These are phyloP conservation scores for Athetis lepigone DNA, from an alignment of 2,888 invertebrate species.

Conservation along the genomic window DNA sequence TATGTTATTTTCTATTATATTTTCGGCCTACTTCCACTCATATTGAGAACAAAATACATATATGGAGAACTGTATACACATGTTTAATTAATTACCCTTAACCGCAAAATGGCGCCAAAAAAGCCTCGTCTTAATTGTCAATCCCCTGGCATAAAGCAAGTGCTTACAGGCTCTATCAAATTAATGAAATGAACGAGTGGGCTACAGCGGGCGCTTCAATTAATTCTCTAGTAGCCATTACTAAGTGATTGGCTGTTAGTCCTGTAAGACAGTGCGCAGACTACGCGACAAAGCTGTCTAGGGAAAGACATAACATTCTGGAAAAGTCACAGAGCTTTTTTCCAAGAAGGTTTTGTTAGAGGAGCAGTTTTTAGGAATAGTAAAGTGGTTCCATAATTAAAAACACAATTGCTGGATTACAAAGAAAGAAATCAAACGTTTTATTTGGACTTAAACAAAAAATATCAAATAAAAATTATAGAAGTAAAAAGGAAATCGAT, in stretches of 20 bases:
- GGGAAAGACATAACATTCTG: not conserved
- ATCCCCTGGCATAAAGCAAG: slow-evolving; percentile 18
- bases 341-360: not conserved
- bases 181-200: slow-evolving; percentile 46
- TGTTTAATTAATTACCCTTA: not conserved
- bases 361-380: not conserved
- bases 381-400: too few species aligned
- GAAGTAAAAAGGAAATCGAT: too few species aligned
- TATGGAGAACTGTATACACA: too few species aligned
- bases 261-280: slow-evolving; percentile 20
- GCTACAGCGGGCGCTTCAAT: slow-evolving; percentile 47
- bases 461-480: too few species aligned
- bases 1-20: too few species aligned
- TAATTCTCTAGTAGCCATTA: slow-evolving; percentile 62
- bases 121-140: not conserved
- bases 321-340: not conserved
- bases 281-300: too few species aligned
- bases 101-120: not conserved
- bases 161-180: slow-evolving; percentile 26
- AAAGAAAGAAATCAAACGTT: too few species aligned
- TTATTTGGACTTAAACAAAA: too few species aligned
- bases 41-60: not conserved
- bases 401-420: too few species aligned
- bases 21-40: too few species aligned
- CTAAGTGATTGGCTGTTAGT: slow-evolving; percentile 59